These are phyloP conservation scores for Brachystomella parvula DNA, from an alignment of 1,140 invertebrate species.

Conservation along the genomic window DNA sequence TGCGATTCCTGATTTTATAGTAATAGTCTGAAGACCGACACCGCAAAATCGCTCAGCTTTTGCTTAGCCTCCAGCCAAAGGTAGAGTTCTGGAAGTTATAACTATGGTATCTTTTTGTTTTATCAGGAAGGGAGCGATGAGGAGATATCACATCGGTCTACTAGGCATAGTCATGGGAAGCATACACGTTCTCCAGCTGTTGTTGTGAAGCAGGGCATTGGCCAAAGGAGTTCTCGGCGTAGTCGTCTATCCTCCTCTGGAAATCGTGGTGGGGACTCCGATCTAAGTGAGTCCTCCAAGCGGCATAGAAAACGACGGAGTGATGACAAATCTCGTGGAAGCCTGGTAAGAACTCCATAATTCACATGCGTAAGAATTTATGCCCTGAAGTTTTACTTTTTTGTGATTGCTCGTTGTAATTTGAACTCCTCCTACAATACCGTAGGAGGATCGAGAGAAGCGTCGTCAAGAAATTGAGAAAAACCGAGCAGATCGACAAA, in stretches of 20 bases:
- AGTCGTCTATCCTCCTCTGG: slow-evolving; percentile 22
- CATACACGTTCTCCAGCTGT: slow-evolving; percentile 19
- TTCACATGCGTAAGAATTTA: not conserved
- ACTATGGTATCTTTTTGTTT: slow-evolving; percentile 7
- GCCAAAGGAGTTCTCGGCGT: slow-evolving; percentile 17
- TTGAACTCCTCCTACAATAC: not conserved
- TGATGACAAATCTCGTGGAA: slow-evolving; percentile 28
- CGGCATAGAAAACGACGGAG: slow-evolving; percentile 31
- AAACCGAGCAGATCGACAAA: slow-evolving; percentile 57
- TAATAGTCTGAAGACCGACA: too few relatives aligned
- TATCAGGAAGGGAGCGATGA: slow-evolving; percentile 25
- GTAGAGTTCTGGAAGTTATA: too few relatives aligned
- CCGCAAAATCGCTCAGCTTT: too few relatives aligned
- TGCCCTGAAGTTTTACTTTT: not conserved
- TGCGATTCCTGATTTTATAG: too few relatives aligned
- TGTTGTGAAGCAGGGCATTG: slow-evolving; percentile 12
- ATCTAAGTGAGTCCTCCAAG: slow-evolving; percentile 22
- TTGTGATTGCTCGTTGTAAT: too few relatives aligned
- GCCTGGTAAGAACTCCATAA: slow-evolving; percentile 18
- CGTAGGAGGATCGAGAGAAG: slow-evolving; percentile 44
- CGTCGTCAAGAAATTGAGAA: slow-evolving; percentile 58
- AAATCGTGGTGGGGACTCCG: slow-evolving; percentile 14
- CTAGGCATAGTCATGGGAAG: slow-evolving; percentile 22
- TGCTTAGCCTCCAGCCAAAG: too few relatives aligned
- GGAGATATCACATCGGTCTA: not conserved